Evolutionary conservation across 2,888 invertebrate genomes (phyloP), one percentile per base, ranked within the genome.

Genomic region (Ormyrus thymus): DNA sequence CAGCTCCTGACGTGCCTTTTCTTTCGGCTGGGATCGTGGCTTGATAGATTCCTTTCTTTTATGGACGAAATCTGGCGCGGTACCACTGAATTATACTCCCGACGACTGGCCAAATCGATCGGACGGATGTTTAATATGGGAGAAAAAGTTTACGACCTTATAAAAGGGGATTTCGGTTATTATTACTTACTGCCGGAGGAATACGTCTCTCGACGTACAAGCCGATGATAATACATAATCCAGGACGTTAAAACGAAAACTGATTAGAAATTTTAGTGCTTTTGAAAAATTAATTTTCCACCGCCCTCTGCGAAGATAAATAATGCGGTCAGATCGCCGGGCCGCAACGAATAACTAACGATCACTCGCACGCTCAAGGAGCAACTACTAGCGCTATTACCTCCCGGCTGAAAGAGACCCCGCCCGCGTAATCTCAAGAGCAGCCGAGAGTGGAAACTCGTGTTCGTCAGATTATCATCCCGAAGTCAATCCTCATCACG

Each of bases 381-480:
- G 61, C 11, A 11, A 6, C 43, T 29, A 59, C 58, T 61, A 51
- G 61, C 59, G 56, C 61, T 48, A 50, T 48, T 53, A 66, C 48
- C 53, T 61, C 56, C 11, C 71, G 58, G 61, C 71, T 71, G 77
- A 75, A 81, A 82, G 29, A 29, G 68, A 73, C 83, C 76, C 82
- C 82, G 83, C 81, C 79, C 82, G 83, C 82, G 77, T 83, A 81
- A 85, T 84, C 64, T 77, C 71, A 46, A 75, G 58, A 76, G 73
- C 56, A 55, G 62, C 79, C 45, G 78, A 87, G 88, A 90, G 90
- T 90, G 90, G 88, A 90, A 89, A 89, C 86, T 84, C 90, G 86
- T 90, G 90, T 90, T 88, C 86, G 85, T 85, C 85, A 85, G 88
- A 90, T 89, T 89, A 89, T 89, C 88, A 89, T 89, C 87, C 85